phyloP scores from a whole-genome alignment of 2,113 vertebrate species.

The Hypanus sabinus region DNA sequence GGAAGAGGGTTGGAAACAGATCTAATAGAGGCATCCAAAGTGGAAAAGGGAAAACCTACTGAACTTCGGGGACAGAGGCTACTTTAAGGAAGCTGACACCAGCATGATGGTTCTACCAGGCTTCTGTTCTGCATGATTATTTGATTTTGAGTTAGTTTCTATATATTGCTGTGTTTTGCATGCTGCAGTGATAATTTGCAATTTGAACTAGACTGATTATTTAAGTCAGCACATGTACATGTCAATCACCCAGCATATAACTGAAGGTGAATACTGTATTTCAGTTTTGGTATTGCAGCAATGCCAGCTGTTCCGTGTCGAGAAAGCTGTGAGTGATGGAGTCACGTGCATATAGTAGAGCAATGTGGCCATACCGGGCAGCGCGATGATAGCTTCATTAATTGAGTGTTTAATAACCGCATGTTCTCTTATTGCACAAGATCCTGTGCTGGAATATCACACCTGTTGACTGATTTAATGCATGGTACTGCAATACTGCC shows the following conservation, averaged over 20 bases:
- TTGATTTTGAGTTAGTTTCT: neutral
- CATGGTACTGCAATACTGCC: neutral
- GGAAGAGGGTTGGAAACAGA: neutral
- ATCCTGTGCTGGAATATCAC: neutral
- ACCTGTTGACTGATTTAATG: neutral
- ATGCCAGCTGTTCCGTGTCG: slow-evolving; percentile 7
- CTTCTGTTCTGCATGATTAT: neutral
- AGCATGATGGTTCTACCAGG: neutral
- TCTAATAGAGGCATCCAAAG: neutral
- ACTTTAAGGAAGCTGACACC: neutral
- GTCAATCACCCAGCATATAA: neutral
- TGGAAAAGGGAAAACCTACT: neutral
- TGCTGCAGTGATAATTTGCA: neutral
- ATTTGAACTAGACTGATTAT: neutral
- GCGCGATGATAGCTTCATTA: neutral
- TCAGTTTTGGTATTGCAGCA: neutral
- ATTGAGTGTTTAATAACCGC: neutral
- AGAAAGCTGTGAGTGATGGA: neutral
- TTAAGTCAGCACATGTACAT: neutral
- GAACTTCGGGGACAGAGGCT: neutral
- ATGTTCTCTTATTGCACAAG: neutral
- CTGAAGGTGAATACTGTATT: slow-evolving; percentile 15
- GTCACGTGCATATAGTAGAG: neutral
- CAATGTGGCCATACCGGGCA: neutral
- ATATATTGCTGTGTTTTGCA: neutral